A percentile compares a stretch with the other conserved stretches of the same genome.
Conservation (phyloP, 2,888 invertebrate species). For the Arrhopalites spinosus region DNA sequence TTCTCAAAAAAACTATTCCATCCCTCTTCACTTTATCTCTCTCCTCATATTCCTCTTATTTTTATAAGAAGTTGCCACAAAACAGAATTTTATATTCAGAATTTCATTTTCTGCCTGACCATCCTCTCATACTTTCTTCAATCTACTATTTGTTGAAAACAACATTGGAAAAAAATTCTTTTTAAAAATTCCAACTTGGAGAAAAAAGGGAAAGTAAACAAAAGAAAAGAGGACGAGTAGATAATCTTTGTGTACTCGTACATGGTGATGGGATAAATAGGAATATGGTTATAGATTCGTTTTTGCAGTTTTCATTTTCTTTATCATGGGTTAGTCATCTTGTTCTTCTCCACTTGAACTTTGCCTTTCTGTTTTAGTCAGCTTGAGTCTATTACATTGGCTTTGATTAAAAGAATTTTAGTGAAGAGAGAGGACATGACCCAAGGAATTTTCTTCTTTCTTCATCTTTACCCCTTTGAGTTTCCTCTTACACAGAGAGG, state of each 20-base stretch:
- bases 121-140: too few relatives aligned
- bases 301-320: not conserved
- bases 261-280: not conserved
- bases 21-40: not conserved
- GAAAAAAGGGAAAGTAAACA: not conserved
- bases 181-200: not conserved
- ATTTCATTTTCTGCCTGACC: not conserved
- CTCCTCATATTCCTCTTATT: too few relatives aligned
- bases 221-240: too few relatives aligned
- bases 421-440: not conserved
- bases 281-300: not conserved
- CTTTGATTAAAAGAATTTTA: constrained; percentile 38
- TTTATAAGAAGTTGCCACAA: too few relatives aligned
- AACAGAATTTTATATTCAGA: not conserved
- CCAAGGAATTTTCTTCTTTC: not conserved
- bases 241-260: not conserved
- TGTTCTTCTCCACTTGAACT: not conserved
- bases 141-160: too few relatives aligned
- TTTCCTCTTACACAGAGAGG: not conserved
- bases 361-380: too few relatives aligned
- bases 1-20: not conserved
- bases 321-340: not conserved
- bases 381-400: constrained; percentile 21
- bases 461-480: not conserved
- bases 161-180: not conserved